Evolutionary conservation across 1,140 invertebrate species (phyloP).

Genomic region (Panulirus ornatus): DNA sequence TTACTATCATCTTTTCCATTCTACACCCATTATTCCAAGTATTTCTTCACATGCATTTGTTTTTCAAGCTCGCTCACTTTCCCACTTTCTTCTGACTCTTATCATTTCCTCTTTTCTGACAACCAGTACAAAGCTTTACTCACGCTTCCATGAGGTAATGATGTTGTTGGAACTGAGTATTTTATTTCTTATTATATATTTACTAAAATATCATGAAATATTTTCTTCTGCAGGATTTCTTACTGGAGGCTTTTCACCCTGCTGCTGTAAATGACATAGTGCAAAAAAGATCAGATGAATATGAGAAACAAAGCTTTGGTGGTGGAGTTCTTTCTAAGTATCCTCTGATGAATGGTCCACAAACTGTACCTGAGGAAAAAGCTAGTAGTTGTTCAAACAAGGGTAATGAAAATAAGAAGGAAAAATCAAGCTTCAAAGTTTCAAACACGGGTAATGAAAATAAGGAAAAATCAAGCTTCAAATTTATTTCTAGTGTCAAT

Average conservation of each 20-base stretch:
- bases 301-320: background rate
- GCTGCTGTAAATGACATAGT: background rate
- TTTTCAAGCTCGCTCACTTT: too few relatives aligned
- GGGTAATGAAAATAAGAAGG: background rate
- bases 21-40: too few relatives aligned
- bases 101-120: too few relatives aligned
- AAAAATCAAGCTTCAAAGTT: background rate
- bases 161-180: background rate
- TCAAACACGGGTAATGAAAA: background rate
- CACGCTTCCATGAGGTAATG: too few relatives aligned
- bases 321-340: background rate
- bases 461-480: background rate
- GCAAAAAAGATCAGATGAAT: background rate
- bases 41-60: too few relatives aligned
- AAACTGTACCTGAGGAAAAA: background rate
- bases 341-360: background rate
- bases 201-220: background rate
- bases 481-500: background rate
- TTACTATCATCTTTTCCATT: too few relatives aligned
- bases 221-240: conserved; percentile 10
- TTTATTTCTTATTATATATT: too few relatives aligned
- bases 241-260: background rate
- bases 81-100: too few relatives aligned
- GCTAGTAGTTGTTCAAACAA: background rate
- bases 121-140: too few relatives aligned